A percentile compares a stretch with the other conserved stretches of the same genome.
phyloP scores from a whole-genome alignment of 2,113 vertebrate genomes.

The Mormyrus iriodes region DNA sequence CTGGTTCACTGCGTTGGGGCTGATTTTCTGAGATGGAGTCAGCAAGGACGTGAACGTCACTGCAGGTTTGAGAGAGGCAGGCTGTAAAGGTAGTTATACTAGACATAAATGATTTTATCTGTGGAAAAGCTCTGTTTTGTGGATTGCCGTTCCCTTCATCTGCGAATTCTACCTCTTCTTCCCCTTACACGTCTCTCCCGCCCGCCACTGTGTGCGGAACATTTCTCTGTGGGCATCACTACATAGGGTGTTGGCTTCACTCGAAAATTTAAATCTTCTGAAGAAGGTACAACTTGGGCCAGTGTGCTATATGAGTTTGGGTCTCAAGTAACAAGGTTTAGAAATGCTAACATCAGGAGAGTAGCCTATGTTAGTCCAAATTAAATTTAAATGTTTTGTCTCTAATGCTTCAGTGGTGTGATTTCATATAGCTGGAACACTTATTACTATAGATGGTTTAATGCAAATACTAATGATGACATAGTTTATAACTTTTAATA shows the following conservation, averaged over 20 bases:
- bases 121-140: too few relatives aligned
- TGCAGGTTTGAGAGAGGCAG: neutral
- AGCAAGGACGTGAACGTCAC: neutral
- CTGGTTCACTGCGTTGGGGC: neutral
- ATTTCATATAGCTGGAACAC: neutral
- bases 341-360: neutral
- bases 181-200: neutral
- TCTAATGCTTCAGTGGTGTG: neutral
- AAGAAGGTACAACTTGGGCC: neutral
- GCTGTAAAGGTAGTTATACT: neutral
- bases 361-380: neutral
- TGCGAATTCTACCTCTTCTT: neutral
- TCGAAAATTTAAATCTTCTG: neutral
- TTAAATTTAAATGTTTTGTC: neutral
- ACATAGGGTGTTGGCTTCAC: neutral
- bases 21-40: neutral
- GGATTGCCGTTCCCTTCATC: neutral
- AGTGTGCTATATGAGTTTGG: neutral
- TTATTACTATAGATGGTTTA: neutral
- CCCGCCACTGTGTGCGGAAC: neutral
- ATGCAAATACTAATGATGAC: neutral
- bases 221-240: neutral
- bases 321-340: neutral
- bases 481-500: conserved; percentile 1
- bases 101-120: neutral